These are phyloP conservation scores for Microdon myrmicae DNA, from an alignment of 2,888 invertebrate species.

Conservation along the genomic window DNA sequence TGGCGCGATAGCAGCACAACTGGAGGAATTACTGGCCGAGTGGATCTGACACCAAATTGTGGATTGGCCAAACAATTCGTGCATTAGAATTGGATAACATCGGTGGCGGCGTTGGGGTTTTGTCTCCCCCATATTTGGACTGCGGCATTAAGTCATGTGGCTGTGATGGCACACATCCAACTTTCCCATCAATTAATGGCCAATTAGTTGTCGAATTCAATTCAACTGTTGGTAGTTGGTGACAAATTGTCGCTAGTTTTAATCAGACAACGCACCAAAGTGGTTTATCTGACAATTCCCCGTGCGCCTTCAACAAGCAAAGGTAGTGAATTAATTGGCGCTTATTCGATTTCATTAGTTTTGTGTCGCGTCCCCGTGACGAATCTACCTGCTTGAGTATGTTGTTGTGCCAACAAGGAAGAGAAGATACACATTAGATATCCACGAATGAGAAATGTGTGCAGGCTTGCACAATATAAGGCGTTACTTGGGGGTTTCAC, in stretches of 20 bases:
- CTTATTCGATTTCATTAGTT: conserved; percentile 36
- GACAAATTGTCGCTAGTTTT: conserved; percentile 45
- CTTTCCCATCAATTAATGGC: conserved; percentile 43
- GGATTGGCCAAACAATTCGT: conserved; percentile 19
- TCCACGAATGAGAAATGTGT: conserved; percentile 43
- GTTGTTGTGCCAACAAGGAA: conserved; percentile 38
- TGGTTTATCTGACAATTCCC: conserved; percentile 11
- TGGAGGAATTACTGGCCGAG: conserved; percentile 12
- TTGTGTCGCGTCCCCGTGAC: conserved; percentile 27
- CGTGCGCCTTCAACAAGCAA: conserved; percentile 5
- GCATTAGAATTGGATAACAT: too few species aligned
- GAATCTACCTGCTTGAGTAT: conserved; percentile 11
- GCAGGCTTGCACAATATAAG: conserved; percentile 35
- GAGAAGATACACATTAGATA: conserved; percentile 47
- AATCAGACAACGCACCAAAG: conserved; percentile 5
- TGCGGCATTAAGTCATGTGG: background rate
- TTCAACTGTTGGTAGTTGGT: conserved; percentile 25
- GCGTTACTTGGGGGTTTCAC: conserved; percentile 46
- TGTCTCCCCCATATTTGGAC: too few species aligned
- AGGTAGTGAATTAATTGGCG: conserved; percentile 41
- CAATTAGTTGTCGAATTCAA: conserved; percentile 47
- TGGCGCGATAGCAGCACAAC: background rate
- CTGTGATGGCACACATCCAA: too few species aligned
- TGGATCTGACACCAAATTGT: conserved; percentile 26
- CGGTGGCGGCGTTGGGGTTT: too few species aligned